Base-by-base conservation (phyloP, 2,113 vertebrate species). In the Desmodus rotundus region DNA sequence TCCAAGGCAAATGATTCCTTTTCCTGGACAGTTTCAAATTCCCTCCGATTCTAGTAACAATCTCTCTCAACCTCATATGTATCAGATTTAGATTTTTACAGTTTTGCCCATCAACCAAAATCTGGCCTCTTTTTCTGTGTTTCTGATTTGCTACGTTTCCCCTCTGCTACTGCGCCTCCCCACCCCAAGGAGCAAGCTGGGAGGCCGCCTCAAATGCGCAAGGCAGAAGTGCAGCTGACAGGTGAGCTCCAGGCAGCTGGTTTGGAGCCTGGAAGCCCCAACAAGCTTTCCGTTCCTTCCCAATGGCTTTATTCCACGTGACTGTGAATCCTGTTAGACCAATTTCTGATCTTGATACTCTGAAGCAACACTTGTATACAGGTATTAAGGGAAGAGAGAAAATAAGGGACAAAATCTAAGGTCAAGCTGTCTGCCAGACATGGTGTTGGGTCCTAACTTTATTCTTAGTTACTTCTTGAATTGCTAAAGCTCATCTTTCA, bases 1-100 rank as follows among this genome's bases (percentile, higher is more conserved):
- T 89, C 91, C 47, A 94, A 93, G 73, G 94, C 77, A 97, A 96
- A 96, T 31, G 52, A 78, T 76, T 93, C 91, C 73, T 82, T 93
- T 87, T 63, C 2, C 0, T 4, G 33, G 14, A 56, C 2, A 97
- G 7, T 45, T 8, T 95, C 88, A 82, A 81, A 90, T 87, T 83
- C 36, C 89, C 50, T 95, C 87, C 61, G 24, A 58, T 92, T 77
- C 81, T 70, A 84, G 91, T 67, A 73, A 81, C 87, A 85, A 65
- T 92, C 52, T 36, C 90, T 89, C 76, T 77, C 31, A 80, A 52
- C 68, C 72, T 72, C 91, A 70, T 72, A 94, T 94, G 74, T 88
- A 38, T 72, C 86, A 83, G 93, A 24, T 78, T 97, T 70, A 19
- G 76, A 83, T 61, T 83, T 95, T 73, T 31, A 67, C 68, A 91